Base-by-base conservation (phyloP, 2,888 invertebrate species). In the Elysia crispata region DNA sequence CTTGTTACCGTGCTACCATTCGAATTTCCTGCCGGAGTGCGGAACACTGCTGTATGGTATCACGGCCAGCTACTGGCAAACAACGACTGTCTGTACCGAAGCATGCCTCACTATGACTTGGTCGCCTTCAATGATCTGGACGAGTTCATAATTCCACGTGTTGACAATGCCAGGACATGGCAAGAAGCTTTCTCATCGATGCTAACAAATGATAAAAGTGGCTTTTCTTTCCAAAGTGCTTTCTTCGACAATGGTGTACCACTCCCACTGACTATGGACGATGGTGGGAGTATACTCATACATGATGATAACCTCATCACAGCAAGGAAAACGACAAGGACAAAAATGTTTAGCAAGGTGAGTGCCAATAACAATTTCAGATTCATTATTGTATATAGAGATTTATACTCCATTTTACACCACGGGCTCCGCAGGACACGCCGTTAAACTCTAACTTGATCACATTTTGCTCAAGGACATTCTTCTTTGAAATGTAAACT, bases 81-180 rank as follows among this genome's bases (percentile, higher is more conserved):
- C 79, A 89, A 90, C 81, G 90, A 91, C 83, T 91, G 91, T 76
- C 82, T 90, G 31, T 91, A 90, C 81, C 82, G 88, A 20, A 85
- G 88, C 31, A 90, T 91, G 87, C 83, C 86, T n/a, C 70, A 84
- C 31, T 80, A 84, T 20, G 83, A 85, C 66, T 84, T 83, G 79
- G 77, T 89, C 20, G 87, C 88, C 20, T 87, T 91, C 72, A 86
- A 88, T 64, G 91, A 91, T 82, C 83, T 91, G n/a, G 91, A 91
- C 76, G 91, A 91, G 83, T 87, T 88, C 30, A 88, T 94, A 83
- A 93, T 93, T 85, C 92, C 93, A 28, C 98, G 95, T 92, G 93
- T 99, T 95, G 95, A 84, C 99, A 99, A 91, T 93, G 97, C 70
- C 94, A 79, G 66, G 67, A 82, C 83, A 6, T 86, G 87, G 83